phyloP scores from a whole-genome alignment of 2,888 invertebrate genomes.

The Plebejus melissa region DNA sequence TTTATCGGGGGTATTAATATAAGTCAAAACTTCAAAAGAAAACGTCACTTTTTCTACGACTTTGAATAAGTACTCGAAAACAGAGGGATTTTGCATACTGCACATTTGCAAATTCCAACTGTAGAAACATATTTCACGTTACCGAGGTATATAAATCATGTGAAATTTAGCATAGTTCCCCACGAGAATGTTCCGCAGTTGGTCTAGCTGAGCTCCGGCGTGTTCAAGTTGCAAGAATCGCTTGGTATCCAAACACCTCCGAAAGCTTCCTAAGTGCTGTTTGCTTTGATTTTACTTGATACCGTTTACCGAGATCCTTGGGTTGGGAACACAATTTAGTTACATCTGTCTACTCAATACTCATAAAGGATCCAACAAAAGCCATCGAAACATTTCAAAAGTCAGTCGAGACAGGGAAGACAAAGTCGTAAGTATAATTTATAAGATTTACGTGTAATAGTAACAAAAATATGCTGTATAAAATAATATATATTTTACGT shows the following conservation, averaged over 20 bases:
- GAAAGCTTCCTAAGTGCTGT: slow-evolving; percentile 26
- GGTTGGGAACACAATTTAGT: not conserved
- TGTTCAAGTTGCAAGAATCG: slow-evolving; percentile 26
- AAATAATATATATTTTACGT: not conserved
- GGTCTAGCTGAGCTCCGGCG: slow-evolving; percentile 10
- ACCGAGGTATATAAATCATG: slow-evolving; percentile 12
- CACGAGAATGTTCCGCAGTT: slow-evolving; percentile 25
- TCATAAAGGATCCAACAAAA: not conserved
- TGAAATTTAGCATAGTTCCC: slow-evolving; percentile 18
- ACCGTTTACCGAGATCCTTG: not conserved
- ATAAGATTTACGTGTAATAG: not conserved
- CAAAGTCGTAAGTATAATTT: not conserved
- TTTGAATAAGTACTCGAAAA: not conserved
- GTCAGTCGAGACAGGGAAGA: not conserved
- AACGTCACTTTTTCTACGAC: too few species aligned
- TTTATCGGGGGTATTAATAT: too few species aligned
- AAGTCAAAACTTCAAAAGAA: too few species aligned
- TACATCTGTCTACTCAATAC: not conserved
- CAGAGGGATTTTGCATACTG: not conserved
- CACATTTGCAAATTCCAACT: slow-evolving; percentile 4
- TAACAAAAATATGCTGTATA: not conserved
- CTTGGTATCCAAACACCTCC: slow-evolving; percentile 25
- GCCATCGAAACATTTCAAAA: not conserved
- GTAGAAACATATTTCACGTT: not conserved
- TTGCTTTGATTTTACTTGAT: slow-evolving; percentile 30